Percentiles rank a stretch among this genome's conserved stretches.
Conservation (phyloP, 2,113 vertebrate genomes). For the Lophura nycthemera region DNA sequence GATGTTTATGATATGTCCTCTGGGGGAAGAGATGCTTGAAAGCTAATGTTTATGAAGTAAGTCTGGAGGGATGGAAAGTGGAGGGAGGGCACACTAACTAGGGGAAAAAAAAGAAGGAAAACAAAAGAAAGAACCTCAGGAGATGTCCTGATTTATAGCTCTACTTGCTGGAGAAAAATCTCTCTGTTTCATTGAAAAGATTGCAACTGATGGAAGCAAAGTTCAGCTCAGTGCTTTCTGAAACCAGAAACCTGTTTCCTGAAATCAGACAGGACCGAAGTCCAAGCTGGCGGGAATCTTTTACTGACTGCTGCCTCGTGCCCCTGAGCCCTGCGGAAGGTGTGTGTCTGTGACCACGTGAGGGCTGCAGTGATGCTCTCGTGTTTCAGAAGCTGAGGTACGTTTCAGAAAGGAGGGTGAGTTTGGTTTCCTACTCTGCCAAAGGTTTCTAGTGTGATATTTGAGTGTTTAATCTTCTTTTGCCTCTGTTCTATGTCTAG, state of each 20-base stretch:
- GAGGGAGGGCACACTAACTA: constrained; percentile 27
- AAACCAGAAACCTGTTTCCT: constrained; percentile 72
- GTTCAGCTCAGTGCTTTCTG: constrained; percentile 45
- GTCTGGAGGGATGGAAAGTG: constrained; percentile 69
- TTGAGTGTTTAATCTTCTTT: constrained; percentile 59
- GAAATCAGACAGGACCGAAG: constrained; percentile 46
- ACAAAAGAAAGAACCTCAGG: constrained; percentile 21
- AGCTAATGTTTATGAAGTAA: constrained; percentile 76
- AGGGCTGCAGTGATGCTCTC: constrained; percentile 22
- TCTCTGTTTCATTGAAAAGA: constrained; percentile 53
- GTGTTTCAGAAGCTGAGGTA: constrained; percentile 42
- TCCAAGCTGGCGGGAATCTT: constrained; percentile 60
- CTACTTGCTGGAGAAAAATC: constrained; percentile 26
- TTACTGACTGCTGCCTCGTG: constrained; percentile 54
- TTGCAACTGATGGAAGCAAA: constrained; percentile 41
- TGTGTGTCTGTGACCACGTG: background rate
- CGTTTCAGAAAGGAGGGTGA: constrained; percentile 43
- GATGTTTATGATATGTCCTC: constrained; percentile 64
- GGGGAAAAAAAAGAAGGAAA: fast-evolving
- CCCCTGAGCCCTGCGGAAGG: constrained; percentile 17
- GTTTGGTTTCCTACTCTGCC: constrained; percentile 56
- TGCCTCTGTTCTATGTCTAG: constrained; percentile 46
- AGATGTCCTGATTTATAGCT: constrained; percentile 71
- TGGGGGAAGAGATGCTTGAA: constrained; percentile 57
- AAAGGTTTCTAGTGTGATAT: constrained; percentile 29